Base-by-base conservation (phyloP, 2,797 vertebrate species). In the Sebastes nivosus region DNA sequence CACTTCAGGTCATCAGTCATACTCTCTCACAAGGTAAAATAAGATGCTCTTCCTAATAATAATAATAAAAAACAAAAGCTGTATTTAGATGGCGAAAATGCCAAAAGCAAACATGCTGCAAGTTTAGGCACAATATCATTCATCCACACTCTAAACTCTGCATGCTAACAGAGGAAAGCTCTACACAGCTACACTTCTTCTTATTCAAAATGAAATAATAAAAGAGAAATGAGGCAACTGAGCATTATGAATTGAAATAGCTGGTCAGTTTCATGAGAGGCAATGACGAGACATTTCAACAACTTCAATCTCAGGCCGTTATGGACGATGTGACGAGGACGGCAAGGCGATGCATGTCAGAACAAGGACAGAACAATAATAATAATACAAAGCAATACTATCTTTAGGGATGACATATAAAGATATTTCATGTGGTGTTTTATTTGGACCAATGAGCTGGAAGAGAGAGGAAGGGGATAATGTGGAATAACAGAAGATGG, bases 41-140 rank as follows among this genome's bases (percentile, higher is more conserved):
- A 29, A 75, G 22, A 80, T 52, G 25, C 8, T 79, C 59, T 81
- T 80, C 11, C 16, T 81, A 24, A 72, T 52, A 58, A 75, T 59
- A 13, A 34, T 34, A 14, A 36, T n/a, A 67, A 29, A 42, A 72
- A n/a, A 71, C 29, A 71, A 59, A 79, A 80, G 6, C 9, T 36
- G 29, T 84, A 63, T 42, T 74, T 34, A 11, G 16, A 64, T 76
- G 20, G 59, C 36, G 50, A 73, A 2, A 52, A 70, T 32, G 58
- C 67, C 69, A 83, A 81, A 87, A 79, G 67, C 78, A 86, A 87
- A 71, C 72, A 77, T 57, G 1, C 78, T 67, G 77, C 66, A 84
- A 75, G 32, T 80, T 87, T 70, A 90, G 90, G 88, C 89, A 93
- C 91, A 87, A 67, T 32, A 72, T 83, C 90, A 93, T 82, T 89